Base-by-base conservation (phyloP, 1,140 invertebrate species). In the Forficula auricularia region DNA sequence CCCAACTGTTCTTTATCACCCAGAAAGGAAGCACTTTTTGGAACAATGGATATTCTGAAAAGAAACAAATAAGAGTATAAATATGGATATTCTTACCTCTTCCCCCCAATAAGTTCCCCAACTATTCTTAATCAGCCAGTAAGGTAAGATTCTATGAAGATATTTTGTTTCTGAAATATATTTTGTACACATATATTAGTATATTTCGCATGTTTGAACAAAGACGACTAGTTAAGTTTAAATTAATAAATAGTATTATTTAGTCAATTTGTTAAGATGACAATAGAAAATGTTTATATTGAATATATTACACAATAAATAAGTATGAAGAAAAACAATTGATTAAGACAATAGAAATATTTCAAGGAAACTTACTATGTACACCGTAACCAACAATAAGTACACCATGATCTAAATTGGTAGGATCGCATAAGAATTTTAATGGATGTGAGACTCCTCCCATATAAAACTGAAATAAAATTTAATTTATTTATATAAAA, bases 401-500 rank as follows among this genome's bases (percentile, higher is more conserved):
- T 19, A 97, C 90, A 7, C 91, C 88, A 57, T 92, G 88, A 63
- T 94, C 85, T 13, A 92, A 60, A 60, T 75, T 73, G 1, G 70
- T 65, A 0, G 82, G 80, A 56, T 66, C 75, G 57, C 91, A 97
- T 9, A 98, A 65, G 48, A 88, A 74, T 52, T 81, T 83, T 66
- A 74, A 84, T 0, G 94, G 94, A 71, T 98, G 91, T 0, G 89
- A 91, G 8, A 98, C 76, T n/a, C 94, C 94, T 19, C 91, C 89
- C 49, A 89, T 70, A 59, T 98, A 98, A 63, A 98, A 96, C 69
- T 75, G 56, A 37, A 59, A 59, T 35, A 47, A 35, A 45, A 27
- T 6, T 27, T 27, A n/a, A 14, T 35, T 6, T 14, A n/a, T 6
- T 27, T 27, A 27, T 27, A 27, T 27, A 27, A 27, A 27, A 2